Conservation (phyloP, 1,140 invertebrate species). For the Eriocheir sinensis region DNA sequence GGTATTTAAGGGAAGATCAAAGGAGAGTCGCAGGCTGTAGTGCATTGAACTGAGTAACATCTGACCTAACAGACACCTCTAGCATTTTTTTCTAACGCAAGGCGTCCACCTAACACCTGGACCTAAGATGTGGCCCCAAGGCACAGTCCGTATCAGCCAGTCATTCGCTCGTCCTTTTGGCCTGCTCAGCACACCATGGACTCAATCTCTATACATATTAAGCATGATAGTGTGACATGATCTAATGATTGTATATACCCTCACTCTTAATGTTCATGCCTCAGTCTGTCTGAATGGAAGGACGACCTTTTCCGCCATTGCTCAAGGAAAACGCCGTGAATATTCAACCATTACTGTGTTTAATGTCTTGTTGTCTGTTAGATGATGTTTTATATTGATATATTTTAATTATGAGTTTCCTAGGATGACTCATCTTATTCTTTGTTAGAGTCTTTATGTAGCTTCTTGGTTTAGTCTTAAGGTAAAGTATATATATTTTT, state of each 20-base stretch:
- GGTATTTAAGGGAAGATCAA: no score
- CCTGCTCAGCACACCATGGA: constrained; percentile 61
- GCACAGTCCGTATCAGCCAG: neutral
- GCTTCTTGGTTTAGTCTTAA: constrained; percentile 46
- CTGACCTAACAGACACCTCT: no score
- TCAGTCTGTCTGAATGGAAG: constrained; percentile 75
- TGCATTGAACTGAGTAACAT: neutral
- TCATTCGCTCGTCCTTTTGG: no score
- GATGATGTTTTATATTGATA: constrained; percentile 67
- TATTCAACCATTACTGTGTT: constrained; percentile 63
- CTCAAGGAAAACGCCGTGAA: constrained; percentile 76
- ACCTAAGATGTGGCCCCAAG: neutral
- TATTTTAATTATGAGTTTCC: constrained; percentile 52
- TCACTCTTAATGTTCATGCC: constrained; percentile 72
- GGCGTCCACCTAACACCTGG: no score
- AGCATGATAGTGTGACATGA: constrained; percentile 63
- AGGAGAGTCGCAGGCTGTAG: no score
- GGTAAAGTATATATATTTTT: constrained; percentile 38
- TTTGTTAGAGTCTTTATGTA: constrained; percentile 46
- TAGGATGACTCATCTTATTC: constrained; percentile 51
- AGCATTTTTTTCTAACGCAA: no score
- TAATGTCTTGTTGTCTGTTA: constrained; percentile 67
- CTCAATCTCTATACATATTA: constrained; percentile 61
- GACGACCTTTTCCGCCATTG: constrained; percentile 75
- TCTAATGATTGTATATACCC: constrained; percentile 67